These are phyloP conservation scores for Takifugu flavidus DNA, from an alignment of 2,113 vertebrate species.

Conservation along the genomic window DNA sequence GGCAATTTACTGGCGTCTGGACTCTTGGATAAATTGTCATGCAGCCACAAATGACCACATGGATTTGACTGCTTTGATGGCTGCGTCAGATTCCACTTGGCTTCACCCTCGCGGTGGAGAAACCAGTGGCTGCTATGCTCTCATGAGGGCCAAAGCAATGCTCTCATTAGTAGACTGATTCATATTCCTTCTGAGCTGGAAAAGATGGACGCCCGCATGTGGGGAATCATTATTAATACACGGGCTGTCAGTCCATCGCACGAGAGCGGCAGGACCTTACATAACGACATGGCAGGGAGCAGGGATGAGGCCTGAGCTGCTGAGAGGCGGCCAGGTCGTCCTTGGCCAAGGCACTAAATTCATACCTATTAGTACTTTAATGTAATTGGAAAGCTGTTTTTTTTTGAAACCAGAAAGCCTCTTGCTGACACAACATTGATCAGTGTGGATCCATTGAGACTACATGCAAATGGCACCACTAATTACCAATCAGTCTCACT, in stretches of 20 bases:
- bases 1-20: slow-evolving; percentile 70
- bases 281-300: slow-evolving; percentile 41
- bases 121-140: slow-evolving; percentile 44
- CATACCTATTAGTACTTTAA: slow-evolving; percentile 59
- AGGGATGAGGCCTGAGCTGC: slow-evolving; percentile 27
- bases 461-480: slow-evolving; percentile 63
- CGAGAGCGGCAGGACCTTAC: slow-evolving; percentile 57
- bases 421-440: slow-evolving; percentile 63
- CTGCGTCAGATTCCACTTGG: slow-evolving; percentile 51
- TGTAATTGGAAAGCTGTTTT: slow-evolving; percentile 51
- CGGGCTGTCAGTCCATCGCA: slow-evolving; percentile 58
- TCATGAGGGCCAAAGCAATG: slow-evolving; percentile 49
- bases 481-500: slow-evolving; percentile 71
- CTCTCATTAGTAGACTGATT: slow-evolving; percentile 67
- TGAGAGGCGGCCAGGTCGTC: slow-evolving; percentile 35
- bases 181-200: slow-evolving; percentile 66
- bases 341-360: slow-evolving; percentile 44
- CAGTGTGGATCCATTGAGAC: slow-evolving; percentile 56
- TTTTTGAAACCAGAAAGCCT: slow-evolving; percentile 34
- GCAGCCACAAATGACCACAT: slow-evolving; percentile 67
- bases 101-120: slow-evolving; percentile 45
- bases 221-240: slow-evolving; percentile 71
- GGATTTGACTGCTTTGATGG: slow-evolving; percentile 60
- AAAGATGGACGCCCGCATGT: slow-evolving; percentile 58
- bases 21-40: slow-evolving; percentile 63